Evolutionary conservation across 2,888 invertebrate species (phyloP).

Genomic region (Hyposoter dolosus): DNA sequence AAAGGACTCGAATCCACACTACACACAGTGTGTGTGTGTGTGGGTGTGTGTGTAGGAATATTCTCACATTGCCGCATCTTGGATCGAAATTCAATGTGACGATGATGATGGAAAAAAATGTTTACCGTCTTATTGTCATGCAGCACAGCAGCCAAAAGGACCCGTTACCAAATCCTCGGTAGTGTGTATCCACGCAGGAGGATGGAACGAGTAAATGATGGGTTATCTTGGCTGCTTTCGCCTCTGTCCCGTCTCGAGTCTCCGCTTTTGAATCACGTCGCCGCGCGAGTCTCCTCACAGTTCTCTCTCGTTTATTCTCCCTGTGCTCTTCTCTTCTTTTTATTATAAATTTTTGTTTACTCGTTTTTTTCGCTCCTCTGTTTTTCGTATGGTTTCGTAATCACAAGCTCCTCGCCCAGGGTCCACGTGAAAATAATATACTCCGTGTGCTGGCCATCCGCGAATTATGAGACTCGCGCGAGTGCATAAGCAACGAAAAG

Average conservation of each 20-base stretch:
- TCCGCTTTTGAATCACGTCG: constrained; percentile 32
- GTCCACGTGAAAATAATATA: constrained; percentile 78
- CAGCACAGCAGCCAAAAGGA: constrained; percentile 48
- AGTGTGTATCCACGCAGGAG: constrained; percentile 70
- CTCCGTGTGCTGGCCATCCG: constrained; percentile 69
- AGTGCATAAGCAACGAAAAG: constrained; percentile 75
- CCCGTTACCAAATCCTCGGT: constrained; percentile 72
- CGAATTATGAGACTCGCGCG: constrained; percentile 78
- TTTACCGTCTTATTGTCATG: constrained; percentile 54
- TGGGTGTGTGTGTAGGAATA: not conserved
- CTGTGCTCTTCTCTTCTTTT: not conserved
- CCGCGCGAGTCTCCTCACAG: not conserved
- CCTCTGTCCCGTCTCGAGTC: constrained; percentile 50
- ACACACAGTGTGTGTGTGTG: too few relatives aligned
- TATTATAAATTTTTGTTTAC: constrained; percentile 17
- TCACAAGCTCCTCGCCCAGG: constrained; percentile 69
- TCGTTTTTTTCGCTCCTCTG: constrained; percentile 10
- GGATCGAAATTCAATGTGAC: constrained; percentile 12
- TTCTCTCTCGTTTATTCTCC: constrained; percentile 44
- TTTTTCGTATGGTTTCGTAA: constrained; percentile 63
- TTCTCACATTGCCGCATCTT: not conserved
- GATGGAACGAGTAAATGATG: constrained; percentile 77
- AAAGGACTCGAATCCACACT: too few relatives aligned
- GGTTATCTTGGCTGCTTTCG: constrained; percentile 72
- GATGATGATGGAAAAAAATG: constrained; percentile 15